Percentiles rank a stretch among this genome's conserved stretches.
Evolutionary conservation across 2,113 vertebrate species (phyloP).

Genomic region (Sakesphorus luctuosus): DNA sequence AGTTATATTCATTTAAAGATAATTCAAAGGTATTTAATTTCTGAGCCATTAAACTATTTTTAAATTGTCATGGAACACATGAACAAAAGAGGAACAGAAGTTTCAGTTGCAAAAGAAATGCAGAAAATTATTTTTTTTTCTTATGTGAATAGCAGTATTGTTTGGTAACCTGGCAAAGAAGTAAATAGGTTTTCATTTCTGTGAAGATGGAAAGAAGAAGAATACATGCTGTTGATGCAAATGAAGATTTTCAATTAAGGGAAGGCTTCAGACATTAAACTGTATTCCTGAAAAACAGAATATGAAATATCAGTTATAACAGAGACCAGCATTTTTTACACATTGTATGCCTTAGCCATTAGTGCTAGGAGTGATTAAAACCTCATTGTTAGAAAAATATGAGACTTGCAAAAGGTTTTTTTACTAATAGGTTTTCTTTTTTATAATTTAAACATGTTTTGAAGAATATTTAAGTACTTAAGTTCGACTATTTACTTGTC

Average conservation of each 20-base stretch:
- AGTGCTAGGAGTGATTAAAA: neutral
- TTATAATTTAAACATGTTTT: neutral
- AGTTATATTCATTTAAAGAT: neutral
- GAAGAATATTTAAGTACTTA: neutral
- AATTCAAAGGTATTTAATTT: neutral
- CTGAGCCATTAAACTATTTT: neutral
- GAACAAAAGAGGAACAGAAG: neutral
- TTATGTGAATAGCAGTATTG: neutral
- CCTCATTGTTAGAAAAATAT: neutral
- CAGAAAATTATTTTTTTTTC: neutral
- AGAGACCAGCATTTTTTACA: neutral
- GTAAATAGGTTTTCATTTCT: neutral
- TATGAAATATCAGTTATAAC: neutral
- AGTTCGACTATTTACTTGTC: neutral
- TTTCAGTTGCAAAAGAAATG: neutral
- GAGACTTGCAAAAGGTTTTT: neutral
- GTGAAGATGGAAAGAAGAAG: neutral
- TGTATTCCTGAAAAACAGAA: neutral
- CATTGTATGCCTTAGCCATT: neutral
- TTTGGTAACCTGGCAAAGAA: neutral
- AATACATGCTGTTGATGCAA: neutral
- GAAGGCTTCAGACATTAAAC: neutral
- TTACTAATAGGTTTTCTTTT: neutral
- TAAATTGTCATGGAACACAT: neutral
- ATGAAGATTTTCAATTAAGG: slow-evolving; percentile 1